Conservation (phyloP, 2,797 vertebrate species). For the Psittacula derbiana region DNA sequence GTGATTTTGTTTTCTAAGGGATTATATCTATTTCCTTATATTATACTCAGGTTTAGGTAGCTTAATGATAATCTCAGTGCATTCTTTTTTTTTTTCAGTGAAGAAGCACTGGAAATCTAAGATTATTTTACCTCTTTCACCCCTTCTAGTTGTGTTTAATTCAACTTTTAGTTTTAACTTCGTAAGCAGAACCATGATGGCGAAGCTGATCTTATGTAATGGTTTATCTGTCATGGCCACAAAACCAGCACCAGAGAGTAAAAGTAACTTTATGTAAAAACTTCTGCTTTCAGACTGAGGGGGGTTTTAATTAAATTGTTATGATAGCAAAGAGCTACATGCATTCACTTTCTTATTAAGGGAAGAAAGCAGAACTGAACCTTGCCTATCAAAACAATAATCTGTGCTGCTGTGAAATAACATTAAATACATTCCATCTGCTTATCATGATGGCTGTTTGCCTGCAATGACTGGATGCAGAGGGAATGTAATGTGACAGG, state of each 20-base stretch:
- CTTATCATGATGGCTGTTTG: not conserved
- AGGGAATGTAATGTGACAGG: not conserved
- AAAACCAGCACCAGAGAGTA: not conserved
- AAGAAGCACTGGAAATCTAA: not conserved
- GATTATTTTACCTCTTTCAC: not conserved
- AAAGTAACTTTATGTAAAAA: not conserved
- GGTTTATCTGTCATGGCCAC: not conserved
- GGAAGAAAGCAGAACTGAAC: not conserved
- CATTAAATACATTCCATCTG: not conserved
- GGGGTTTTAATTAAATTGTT: not conserved
- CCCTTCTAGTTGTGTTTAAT: not conserved
- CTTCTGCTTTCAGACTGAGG: not conserved
- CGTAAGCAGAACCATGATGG: not conserved
- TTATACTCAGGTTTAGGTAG: not conserved
- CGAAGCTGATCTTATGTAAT: not conserved
- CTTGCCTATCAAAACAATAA: not conserved
- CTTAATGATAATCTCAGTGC: not conserved
- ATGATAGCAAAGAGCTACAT: not conserved
- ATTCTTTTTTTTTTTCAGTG: not conserved
- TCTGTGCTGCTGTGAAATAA: not conserved
- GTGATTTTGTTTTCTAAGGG: not conserved
- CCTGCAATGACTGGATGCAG: not conserved
- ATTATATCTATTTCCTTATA: not conserved
- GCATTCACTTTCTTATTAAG: not conserved
- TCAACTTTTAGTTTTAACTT: conserved; percentile 25